Percentiles rank a stretch among this genome's conserved stretches.
phyloP scores from a whole-genome alignment of 2,888 invertebrate genomes.

The Nemurella pictetii region DNA sequence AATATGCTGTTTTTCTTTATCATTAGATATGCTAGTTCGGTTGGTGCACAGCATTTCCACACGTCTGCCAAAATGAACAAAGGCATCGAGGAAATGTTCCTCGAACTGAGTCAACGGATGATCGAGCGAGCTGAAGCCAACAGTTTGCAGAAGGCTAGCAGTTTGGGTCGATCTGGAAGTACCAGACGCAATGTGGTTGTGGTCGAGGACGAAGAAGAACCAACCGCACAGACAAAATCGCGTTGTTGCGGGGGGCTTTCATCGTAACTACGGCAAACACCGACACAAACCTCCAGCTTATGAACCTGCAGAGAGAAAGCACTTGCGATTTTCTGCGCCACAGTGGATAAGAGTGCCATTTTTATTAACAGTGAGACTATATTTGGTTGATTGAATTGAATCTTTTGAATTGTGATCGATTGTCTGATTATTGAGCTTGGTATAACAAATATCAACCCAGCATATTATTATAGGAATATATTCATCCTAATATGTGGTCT shows the following conservation, averaged over 20 bases:
- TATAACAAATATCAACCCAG: not conserved
- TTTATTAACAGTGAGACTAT: not conserved
- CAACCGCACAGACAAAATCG: slow-evolving; percentile 48
- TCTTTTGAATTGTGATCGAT: not conserved
- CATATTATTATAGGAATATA: not conserved
- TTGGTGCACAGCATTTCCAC: slow-evolving; percentile 89
- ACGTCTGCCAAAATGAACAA: slow-evolving; percentile 92
- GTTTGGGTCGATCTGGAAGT: slow-evolving; percentile 52
- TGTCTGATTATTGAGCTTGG: not conserved
- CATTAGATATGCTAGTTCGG: slow-evolving; percentile 81
- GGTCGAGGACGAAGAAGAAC: slow-evolving; percentile 52
- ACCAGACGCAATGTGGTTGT: slow-evolving; percentile 54
- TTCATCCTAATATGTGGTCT: not conserved
- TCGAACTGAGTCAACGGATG: slow-evolving; percentile 80
- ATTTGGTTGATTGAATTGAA: not conserved
- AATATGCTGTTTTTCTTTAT: not conserved
- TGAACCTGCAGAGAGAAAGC: not conserved
- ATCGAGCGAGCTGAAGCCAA: slow-evolving; percentile 54
- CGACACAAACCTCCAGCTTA: not conserved
- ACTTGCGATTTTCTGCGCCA: not conserved
- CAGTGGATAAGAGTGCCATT: not conserved
- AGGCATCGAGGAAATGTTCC: slow-evolving; percentile 89
- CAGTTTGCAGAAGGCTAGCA: slow-evolving; percentile 47
- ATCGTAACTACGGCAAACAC: not conserved
- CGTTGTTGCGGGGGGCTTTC: slow-evolving; percentile 50